Base-by-base conservation (phyloP, 2,888 invertebrate species). In the Muscina levida region DNA sequence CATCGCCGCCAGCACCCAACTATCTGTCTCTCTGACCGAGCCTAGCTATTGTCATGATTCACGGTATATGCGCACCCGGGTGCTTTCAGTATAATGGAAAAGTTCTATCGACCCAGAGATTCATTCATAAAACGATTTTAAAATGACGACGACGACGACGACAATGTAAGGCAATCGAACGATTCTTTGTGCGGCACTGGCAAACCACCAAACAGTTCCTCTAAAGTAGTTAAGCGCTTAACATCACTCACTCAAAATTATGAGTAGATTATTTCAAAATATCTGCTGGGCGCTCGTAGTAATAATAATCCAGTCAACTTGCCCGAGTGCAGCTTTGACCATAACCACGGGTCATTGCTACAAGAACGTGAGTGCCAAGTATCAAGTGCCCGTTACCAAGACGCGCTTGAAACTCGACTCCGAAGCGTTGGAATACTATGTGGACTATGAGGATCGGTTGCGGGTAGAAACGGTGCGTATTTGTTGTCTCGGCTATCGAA, bases 321-420 rank as follows among this genome's bases (percentile, higher is more conserved):
- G 57, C 13, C 2, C 53, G 56, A 53, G 10, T 42, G 22, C 59
- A 31, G 76, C 82, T 17, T 75, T 88, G 82, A 83, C 87, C 82
- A 86, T 88, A 15, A 87, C 87, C 31, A 85, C 85, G 19, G 87
- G 85, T 0, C 86, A 87, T 68, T 88, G 88, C 70, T 85, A 85
- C 81, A 88, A 87, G 73, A 88, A 89, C 72, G 86, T 88, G 31
- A 89, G 87, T 13, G 86, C 87, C 10, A 88, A 88, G 82, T 88
- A 88, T 66, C 88, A 88, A 78, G 87, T 87, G 79, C 87, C 88
- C 1, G 83, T 89, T 26, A 85, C 85, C 0, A 83, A 80, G 56
- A 84, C 81, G 0, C 85, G 84, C 8, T 72, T 79, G 24, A 65
- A 39, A n/a, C 73, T 83, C 56, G 65, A 71, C 19, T 19, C 77